Base-by-base conservation (phyloP, 1,140 invertebrate species). In the Cryptotermes secundus region DNA sequence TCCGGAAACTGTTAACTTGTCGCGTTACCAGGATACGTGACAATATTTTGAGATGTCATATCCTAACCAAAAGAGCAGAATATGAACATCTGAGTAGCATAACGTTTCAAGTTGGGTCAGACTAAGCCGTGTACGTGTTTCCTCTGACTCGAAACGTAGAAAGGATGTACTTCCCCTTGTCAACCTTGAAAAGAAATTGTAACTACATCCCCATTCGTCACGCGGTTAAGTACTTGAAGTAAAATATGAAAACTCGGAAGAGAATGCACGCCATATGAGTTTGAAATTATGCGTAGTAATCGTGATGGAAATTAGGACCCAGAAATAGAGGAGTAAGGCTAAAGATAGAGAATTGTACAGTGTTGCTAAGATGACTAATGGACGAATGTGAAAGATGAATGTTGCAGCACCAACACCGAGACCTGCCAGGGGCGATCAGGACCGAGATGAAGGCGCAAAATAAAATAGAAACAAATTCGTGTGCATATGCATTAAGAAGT, bases 241-340 rank as follows among this genome's bases (percentile, higher is more conserved):
- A 49, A 19, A 49, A 49, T 19, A 22, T 49, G 31, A 72, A 72
- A 72, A 72, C 59, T n/a, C 31, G n/a, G n/a, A 72, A 72, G 31
- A 72, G 59, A 72, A 49, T 19, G n/a, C 59, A 31, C 31, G 59
- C 59, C 26, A 26, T 14, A 12, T 72, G 59, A 72, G 59, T n/a
- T 72, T 31, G 26, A 72, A 72, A 72, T 72, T 72, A 72, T 72
- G 59, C 59, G 59, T 72, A 14, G 59, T 72, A 72, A 72, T 72
- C 59, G 59, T 72, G 59, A 72, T 72, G 59, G 59, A 72, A 72
- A 72, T 72, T 72, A 72, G 59, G 26, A 26, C 45, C 59, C 59
- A 26, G 31, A 72, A 72, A 72, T 72, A 31, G 26, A 72, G n/a
- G 59, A 72, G 26, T 31, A n/a, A 14, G 26, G 14, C 31, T 0